Conservation (phyloP, 2,113 vertebrate species). For the Ailurus styani region DNA sequence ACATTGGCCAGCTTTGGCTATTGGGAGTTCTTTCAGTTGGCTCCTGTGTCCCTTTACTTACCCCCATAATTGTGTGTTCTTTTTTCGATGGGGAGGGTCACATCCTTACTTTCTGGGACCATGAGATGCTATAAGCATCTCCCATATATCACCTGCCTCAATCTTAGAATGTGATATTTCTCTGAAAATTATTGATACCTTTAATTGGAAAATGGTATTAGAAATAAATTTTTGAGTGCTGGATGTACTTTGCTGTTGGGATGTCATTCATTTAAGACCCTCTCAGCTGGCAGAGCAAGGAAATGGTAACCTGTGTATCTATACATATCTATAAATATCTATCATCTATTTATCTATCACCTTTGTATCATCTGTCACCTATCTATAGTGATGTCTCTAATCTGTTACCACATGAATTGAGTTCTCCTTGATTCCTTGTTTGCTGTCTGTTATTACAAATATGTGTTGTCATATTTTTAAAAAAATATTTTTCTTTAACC, state of each 20-base stretch:
- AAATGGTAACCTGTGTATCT: not conserved
- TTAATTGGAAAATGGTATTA: not conserved
- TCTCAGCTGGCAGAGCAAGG: not conserved
- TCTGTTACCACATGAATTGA: not conserved
- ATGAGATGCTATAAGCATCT: not conserved
- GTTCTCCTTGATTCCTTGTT: not conserved
- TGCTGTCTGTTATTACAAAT: not conserved
- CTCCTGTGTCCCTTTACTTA: not conserved
- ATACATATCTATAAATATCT: not conserved
- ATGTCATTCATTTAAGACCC: not conserved
- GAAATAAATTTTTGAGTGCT: not conserved
- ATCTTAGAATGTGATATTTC: not conserved
- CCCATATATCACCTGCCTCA: not conserved
- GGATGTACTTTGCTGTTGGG: not conserved
- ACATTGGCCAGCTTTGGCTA: not conserved
- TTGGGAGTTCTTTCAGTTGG: not conserved
- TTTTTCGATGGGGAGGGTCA: not conserved
- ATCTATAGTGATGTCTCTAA: not conserved
- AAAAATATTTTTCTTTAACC: not conserved
- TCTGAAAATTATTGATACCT: not conserved
- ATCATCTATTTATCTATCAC: not conserved
- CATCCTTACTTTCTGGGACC: not conserved
- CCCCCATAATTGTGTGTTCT: not conserved
- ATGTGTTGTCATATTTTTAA: not conserved
- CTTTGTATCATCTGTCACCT: not conserved